phyloP scores from a whole-genome alignment of 2,113 vertebrate species.

The Phaethornis superciliosus region DNA sequence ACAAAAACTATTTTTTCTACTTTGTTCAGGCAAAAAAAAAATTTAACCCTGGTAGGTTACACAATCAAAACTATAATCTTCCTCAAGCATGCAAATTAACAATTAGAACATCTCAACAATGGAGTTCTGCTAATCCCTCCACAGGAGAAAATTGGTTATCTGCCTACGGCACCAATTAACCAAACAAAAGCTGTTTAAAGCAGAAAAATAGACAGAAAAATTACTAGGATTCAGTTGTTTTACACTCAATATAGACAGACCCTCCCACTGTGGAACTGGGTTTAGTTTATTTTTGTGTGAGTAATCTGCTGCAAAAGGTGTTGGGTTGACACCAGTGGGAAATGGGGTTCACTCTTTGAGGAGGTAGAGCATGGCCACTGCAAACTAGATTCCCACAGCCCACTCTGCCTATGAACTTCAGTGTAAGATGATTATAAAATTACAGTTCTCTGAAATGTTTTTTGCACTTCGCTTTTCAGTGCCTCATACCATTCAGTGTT shows the following conservation, averaged over 20 bases:
- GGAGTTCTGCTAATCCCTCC: conserved; percentile 17
- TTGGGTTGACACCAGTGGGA: not conserved
- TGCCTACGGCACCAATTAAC: conserved; percentile 12
- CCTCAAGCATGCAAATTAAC: conserved; percentile 29
- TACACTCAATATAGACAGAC: not conserved
- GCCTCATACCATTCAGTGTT: not conserved
- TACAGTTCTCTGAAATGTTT: not conserved
- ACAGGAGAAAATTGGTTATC: conserved; percentile 29
- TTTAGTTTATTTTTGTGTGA: not conserved
- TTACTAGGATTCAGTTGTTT: not conserved
- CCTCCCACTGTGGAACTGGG: not conserved
- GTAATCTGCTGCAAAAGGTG: not conserved
- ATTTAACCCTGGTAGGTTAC: conserved; percentile 7
- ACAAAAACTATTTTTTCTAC: not conserved
- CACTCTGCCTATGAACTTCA: not conserved
- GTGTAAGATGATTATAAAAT: not conserved
- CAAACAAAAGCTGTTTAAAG: conserved; percentile 28
- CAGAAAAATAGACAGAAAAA: conserved; percentile 16
- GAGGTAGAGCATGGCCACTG: not conserved
- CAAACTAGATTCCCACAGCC: not conserved
- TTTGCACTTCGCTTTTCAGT: not conserved
- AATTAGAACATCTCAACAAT: conserved; percentile 22
- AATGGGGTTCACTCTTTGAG: not conserved
- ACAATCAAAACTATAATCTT: conserved; percentile 38
- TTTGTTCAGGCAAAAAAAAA: not conserved